Percentiles rank a stretch among this genome's conserved stretches.
phyloP scores from a whole-genome alignment of 2,888 invertebrate genomes.

The Rosalia funebris region DNA sequence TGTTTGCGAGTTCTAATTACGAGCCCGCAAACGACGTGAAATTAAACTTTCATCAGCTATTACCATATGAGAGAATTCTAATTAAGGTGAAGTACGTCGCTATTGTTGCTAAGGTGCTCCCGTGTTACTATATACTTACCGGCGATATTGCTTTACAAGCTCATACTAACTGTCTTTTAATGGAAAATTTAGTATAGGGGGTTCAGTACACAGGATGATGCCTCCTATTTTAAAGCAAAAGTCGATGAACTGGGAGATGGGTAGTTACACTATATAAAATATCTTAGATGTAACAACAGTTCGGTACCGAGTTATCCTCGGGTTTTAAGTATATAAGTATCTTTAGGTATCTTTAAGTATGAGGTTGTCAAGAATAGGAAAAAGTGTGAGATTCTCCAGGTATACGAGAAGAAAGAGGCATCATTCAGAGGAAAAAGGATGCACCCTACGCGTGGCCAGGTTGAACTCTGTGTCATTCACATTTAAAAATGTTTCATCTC shows the following conservation, averaged over 20 bases:
- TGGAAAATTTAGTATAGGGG: conserved; percentile 12
- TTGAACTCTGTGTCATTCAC: too few species aligned
- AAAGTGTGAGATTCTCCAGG: too few species aligned
- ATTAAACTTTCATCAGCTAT: conserved; percentile 66
- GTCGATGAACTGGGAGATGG: conserved; percentile 11
- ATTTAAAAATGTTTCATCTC: too few species aligned
- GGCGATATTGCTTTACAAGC: conserved; percentile 17
- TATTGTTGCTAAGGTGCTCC: conserved; percentile 52
- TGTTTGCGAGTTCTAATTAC: conserved; percentile 64
- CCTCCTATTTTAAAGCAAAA: background rate
- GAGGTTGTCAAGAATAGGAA: too few species aligned
- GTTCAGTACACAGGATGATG: background rate
- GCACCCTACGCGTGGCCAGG: too few species aligned
- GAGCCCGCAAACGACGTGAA: conserved; percentile 64
- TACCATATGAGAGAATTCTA: conserved; percentile 65
- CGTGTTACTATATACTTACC: conserved; percentile 3
- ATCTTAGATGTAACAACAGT: too few species aligned
- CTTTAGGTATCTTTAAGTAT: too few species aligned
- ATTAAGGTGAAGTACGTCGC: conserved; percentile 62
- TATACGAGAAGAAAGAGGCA: too few species aligned
- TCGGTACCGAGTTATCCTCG: too few species aligned
- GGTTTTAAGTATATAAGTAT: too few species aligned
- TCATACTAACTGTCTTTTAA: conserved; percentile 22
- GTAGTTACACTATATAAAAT: too few species aligned
- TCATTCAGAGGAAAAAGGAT: too few species aligned